Evolutionary conservation across 2,113 vertebrate genomes (phyloP).

Genomic region (Sylvilagus bachmani): DNA sequence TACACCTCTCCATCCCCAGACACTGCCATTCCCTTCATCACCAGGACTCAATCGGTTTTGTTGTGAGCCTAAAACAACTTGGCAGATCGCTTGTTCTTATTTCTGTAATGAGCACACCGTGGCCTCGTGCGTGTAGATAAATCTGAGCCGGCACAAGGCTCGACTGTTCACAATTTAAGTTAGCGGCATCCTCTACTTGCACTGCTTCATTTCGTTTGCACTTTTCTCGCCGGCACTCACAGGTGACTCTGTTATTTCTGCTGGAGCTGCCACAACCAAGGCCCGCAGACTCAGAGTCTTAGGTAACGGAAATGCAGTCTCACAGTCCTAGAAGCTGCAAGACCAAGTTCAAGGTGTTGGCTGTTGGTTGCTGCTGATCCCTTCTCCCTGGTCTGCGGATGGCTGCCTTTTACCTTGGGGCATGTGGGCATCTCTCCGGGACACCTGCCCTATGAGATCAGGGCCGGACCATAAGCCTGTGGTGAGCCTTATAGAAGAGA

Average conservation of each 20-base stretch:
- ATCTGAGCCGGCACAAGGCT: background rate
- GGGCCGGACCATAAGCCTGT: too few species aligned
- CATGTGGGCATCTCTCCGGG: too few species aligned
- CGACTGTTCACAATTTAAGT: slow-evolving; percentile 57
- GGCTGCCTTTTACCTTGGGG: background rate
- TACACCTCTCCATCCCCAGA: background rate
- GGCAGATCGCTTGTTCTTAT: slow-evolving; percentile 15
- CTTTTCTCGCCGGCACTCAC: background rate
- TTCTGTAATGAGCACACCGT: slow-evolving; percentile 37
- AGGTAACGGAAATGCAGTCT: background rate
- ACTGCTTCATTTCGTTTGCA: background rate
- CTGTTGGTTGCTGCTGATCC: background rate
- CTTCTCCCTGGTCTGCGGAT: background rate
- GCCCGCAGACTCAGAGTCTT: background rate
- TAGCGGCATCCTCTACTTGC: background rate
- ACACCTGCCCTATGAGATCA: background rate
- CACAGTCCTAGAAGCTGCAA: background rate
- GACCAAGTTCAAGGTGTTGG: background rate
- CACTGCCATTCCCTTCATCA: background rate
- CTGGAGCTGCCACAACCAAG: background rate
- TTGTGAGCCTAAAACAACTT: background rate
- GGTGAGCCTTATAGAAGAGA: background rate
- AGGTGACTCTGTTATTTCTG: background rate
- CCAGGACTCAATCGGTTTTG: background rate
- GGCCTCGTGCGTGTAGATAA: background rate